phyloP scores from a whole-genome alignment of 2,888 invertebrate species.

The Eremobia ochroleuca region DNA sequence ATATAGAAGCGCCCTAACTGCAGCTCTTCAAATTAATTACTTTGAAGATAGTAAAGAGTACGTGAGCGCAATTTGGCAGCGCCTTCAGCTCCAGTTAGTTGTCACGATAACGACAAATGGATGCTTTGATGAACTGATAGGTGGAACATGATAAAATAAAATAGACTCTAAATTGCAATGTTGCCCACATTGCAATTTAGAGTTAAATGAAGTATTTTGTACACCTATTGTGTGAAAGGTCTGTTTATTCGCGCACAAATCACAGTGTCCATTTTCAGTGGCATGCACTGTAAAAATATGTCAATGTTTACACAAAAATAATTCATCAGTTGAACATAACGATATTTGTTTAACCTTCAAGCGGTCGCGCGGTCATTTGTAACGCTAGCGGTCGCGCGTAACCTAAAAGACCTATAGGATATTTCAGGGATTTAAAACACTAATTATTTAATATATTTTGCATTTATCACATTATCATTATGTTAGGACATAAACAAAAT shows the following conservation, averaged over 20 bases:
- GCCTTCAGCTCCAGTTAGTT: conserved; percentile 62
- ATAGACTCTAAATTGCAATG: too few species aligned
- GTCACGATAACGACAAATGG: conserved; percentile 70
- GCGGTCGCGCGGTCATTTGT: too few species aligned
- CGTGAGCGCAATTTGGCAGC: conserved; percentile 72
- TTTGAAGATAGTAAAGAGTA: conserved; percentile 71
- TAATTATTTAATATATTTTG: too few species aligned
- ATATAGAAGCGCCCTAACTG: conserved; percentile 31
- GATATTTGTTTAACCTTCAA: conserved; percentile 21
- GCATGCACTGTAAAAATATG: conserved; percentile 5
- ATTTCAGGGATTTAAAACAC: too few species aligned
- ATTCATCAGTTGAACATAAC: conserved; percentile 13
- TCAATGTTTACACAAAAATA: conserved; percentile 17
- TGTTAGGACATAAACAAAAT: too few species aligned
- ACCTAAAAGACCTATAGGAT: too few species aligned
- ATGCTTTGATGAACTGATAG: conserved; percentile 66
- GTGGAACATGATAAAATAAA: conserved; percentile 41
- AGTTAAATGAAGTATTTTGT: background rate
- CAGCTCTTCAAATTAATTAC: conserved; percentile 72
- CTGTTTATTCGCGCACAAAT: conserved; percentile 3
- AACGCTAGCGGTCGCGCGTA: too few species aligned
- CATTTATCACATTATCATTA: too few species aligned
- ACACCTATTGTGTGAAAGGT: background rate
- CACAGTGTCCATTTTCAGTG: conserved; percentile 10
- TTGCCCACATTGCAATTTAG: background rate